A percentile compares a stretch with the other conserved stretches of the same genome.
Conservation (phyloP, 2,888 invertebrate species). For the Anodontia alba region DNA sequence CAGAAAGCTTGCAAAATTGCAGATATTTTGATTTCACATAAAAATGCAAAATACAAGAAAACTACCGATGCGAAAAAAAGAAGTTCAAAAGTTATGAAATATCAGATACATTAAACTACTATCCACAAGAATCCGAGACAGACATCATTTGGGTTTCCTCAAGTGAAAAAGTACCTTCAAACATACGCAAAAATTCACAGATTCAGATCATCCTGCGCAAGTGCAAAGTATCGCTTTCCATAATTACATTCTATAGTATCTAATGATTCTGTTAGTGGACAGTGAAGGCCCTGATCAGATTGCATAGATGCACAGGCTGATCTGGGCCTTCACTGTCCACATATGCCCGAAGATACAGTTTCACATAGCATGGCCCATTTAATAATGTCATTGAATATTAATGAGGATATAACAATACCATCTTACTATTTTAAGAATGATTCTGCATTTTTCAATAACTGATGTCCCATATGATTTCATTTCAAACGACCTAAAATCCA, state of each 20-base stretch:
- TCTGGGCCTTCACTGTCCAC: too few species aligned
- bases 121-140: not conserved
- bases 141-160: not conserved
- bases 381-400: slow-evolving; percentile 2
- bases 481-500: not conserved
- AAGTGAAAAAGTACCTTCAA: too few species aligned
- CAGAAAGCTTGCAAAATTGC: not conserved
- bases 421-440: not conserved
- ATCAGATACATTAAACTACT: slow-evolving; percentile 4
- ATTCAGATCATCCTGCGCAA: too few species aligned
- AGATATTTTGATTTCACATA: not conserved
- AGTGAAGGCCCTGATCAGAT: too few species aligned
- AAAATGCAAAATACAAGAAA: not conserved
- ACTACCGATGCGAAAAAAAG: not conserved
- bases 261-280: too few species aligned
- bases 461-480: not conserved
- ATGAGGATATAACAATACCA: slow-evolving; percentile 12
- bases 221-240: too few species aligned
- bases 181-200: too few species aligned
- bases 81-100: slow-evolving; percentile 17
- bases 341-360: too few species aligned
- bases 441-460: slow-evolving; percentile 4
- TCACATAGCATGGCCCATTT: too few species aligned
- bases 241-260: too few species aligned
- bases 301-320: too few species aligned